Base-by-base conservation (phyloP, 2,888 invertebrate genomes). In the Eupithecia exiguata region DNA sequence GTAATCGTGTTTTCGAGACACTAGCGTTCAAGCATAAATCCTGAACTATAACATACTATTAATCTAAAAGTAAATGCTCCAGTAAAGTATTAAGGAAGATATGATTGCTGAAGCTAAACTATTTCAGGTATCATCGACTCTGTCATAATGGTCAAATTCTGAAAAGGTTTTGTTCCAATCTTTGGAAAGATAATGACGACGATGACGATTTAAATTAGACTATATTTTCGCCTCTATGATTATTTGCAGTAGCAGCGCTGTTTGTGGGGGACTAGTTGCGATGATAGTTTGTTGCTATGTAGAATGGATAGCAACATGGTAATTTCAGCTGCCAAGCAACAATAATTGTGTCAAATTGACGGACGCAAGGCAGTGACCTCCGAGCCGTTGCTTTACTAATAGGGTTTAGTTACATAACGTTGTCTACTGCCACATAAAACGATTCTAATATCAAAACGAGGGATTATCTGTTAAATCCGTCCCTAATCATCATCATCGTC, bases 281-380 rank as follows among this genome's bases (percentile, higher is more conserved):
- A 53, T 21, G 9, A n/a, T n/a, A n/a, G 2, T 49, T 3, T 49
- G 49, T 49, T 49, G n/a, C n/a, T n/a, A 53, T 10, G 49, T 3
- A 53, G 21, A 10, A 10, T 58, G 25, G 21, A 21, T 58, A 58
- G 58, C 58, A 58, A 25, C 58, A 58, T 5, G 58, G 25, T 25
- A 58, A 58, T 58, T 25, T 58, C 14, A 3, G 25, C 12, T 14
- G 25, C 58, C 58, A 25, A 58, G 58, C 25, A 25, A 25, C 58
- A 4, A 21, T 53, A 53, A 58, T 35, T 35, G 36, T 18, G 63
- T 63, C 36, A 36, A 65, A 65, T 36, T 65, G 63, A 38, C 12
- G 35, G 18, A 65, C 63, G 18, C 38, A 21, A 65, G 38, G 38
- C 63, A 65, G 9, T 63, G 63, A 63, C 63, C 63, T 36, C n/a